Evolutionary conservation across 2,113 vertebrate genomes (phyloP).

Genomic region (Tonatia bakeri): DNA sequence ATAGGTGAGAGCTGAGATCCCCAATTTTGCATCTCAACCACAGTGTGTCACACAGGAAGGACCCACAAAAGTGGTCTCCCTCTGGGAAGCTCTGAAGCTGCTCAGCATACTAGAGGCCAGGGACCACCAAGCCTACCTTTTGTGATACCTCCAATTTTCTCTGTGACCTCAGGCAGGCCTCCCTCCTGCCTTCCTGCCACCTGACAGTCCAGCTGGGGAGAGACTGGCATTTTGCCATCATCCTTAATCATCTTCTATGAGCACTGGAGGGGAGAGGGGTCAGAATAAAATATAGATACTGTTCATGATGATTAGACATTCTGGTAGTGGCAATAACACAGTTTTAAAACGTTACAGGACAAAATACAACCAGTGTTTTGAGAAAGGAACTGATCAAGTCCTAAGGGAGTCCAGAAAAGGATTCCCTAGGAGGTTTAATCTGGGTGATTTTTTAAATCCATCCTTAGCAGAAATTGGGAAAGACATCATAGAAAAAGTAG

Average conservation of each 20-base stretch:
- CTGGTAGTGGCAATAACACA: neutral
- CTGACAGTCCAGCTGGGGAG: neutral
- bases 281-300: neutral
- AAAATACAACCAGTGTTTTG: neutral
- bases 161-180: neutral
- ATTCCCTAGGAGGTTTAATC: neutral
- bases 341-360: neutral
- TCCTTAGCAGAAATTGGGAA: neutral
- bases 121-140: neutral
- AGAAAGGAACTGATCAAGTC: neutral
- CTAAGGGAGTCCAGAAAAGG: neutral
- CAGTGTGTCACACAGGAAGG: neutral
- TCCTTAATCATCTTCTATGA: neutral
- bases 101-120: neutral
- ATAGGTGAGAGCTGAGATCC: neutral
- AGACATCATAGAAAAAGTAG: neutral
- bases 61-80: neutral
- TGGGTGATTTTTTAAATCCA: conserved; percentile 26
- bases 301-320: neutral
- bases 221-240: neutral
- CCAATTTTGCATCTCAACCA: neutral
- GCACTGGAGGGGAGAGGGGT: neutral
- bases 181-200: neutral
- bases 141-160: neutral
- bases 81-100: neutral